Percentiles rank a stretch among this genome's conserved stretches.
phyloP scores from a whole-genome alignment of 2,113 vertebrate genomes.

The Peromyscus californicus region DNA sequence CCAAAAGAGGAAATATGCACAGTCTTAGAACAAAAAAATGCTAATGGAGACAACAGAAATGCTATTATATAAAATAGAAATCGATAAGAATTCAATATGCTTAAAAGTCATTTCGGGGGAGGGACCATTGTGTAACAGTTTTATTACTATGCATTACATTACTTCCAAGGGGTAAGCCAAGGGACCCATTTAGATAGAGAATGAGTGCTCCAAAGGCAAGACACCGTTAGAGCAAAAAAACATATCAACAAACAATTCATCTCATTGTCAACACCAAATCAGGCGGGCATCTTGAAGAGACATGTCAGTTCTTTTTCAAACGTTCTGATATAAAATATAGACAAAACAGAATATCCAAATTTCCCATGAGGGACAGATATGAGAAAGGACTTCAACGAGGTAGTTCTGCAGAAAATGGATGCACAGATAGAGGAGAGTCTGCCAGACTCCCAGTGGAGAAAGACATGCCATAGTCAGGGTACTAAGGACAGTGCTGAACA shows the following conservation, averaged over 20 bases:
- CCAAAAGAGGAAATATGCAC: slow-evolving; percentile 69
- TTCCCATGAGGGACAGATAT: background rate
- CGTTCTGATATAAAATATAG: slow-evolving; percentile 36
- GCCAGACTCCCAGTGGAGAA: background rate
- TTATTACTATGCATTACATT: slow-evolving; percentile 68
- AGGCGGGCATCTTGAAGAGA: slow-evolving; percentile 4
- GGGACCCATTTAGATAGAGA: slow-evolving; percentile 62
- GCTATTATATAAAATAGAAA: slow-evolving; percentile 75
- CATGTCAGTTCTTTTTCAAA: background rate
- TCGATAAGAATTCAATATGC: slow-evolving; percentile 77
- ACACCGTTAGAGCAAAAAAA: slow-evolving; percentile 40
- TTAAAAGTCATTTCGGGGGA: slow-evolving; percentile 65
- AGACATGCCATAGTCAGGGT: background rate
- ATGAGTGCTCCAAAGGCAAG: slow-evolving; percentile 50
- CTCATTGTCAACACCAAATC: slow-evolving; percentile 39
- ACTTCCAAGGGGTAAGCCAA: slow-evolving; percentile 67
- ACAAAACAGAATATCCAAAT: slow-evolving; percentile 25
- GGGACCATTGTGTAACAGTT: slow-evolving; percentile 72
- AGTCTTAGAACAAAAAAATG: slow-evolving; percentile 68
- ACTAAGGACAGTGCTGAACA: background rate
- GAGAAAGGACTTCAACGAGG: background rate
- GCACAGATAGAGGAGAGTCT: background rate
- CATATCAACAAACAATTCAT: slow-evolving; percentile 1
- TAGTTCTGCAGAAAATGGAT: background rate
- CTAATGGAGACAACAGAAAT: slow-evolving; percentile 76